Base-by-base conservation (phyloP, 1,140 invertebrate species). In the Sitodiplosis mosellana region DNA sequence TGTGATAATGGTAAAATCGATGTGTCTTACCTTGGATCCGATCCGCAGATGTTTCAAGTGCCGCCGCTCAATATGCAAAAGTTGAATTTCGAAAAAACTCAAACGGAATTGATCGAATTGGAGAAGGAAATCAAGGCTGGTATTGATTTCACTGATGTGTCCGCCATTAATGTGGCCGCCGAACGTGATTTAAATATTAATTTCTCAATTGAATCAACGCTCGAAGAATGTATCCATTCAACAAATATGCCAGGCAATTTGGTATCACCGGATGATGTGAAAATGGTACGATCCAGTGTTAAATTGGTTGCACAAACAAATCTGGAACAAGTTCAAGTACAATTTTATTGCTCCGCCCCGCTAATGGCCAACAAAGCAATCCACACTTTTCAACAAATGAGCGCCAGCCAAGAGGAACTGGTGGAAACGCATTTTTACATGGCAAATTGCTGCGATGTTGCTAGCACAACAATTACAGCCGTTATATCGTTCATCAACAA, bases 111-210 rank as follows among this genome's bases (percentile, higher is more conserved):
- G n/a, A 55, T 55, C 21, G 59, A 63, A 49, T 48, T 64, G 43
- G 61, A 64, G 48, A 60, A 64, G 15, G 61, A 64, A 51, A 64
- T 64, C 22, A 61, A 62, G 42, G 55, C 60, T 45, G 57, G 61
- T 1, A 55, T 63, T 4, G 61, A 64, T 44, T 50, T 60, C 14
- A 55, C 62, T 53, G 59, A 63, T 40, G 52, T 54, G 0, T 53
- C 59, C 19, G 34, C 37, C 1, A 18, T 19, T 10, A 46, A 49
- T 34, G 41, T 18, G 2, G 5, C 45, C 20, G 34, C 45, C 0
- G 55, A 54, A 6, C 55, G 58, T 47, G 59, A 63, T 51, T 53
- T 64, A 33, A 52, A 58, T 12, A 44, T 64, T 0, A 51, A 51
- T 15, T 59, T 63, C 7, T 54, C 20, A 14, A 59, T 64, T 6